Evolutionary conservation across 2,113 vertebrate species (phyloP).

Genomic region (Dendrocopos noguchii): DNA sequence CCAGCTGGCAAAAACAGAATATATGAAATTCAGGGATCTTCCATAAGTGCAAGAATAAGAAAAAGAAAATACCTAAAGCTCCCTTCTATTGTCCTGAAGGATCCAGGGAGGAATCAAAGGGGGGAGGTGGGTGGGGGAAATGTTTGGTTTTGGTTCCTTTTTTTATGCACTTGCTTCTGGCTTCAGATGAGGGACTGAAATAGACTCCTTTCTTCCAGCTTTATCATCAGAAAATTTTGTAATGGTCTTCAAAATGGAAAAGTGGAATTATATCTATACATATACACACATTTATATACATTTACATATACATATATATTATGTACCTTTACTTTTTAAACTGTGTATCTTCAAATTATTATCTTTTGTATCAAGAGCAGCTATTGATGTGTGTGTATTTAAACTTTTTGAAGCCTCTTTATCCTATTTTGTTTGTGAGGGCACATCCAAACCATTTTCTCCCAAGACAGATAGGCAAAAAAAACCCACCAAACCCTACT

Average conservation of each 20-base stretch:
- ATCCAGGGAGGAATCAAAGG: constrained; percentile 33
- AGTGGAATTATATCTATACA: background rate
- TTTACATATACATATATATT: background rate
- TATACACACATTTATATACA: background rate
- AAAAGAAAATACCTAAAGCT: constrained; percentile 24
- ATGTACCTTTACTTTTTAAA: background rate
- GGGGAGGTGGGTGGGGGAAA: background rate
- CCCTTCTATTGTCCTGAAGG: constrained; percentile 10
- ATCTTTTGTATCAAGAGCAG: constrained; percentile 1
- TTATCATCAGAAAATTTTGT: constrained; percentile 13
- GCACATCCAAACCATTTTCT: background rate
- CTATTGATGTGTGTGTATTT: background rate
- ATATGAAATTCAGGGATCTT: constrained; percentile 18
- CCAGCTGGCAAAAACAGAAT: background rate
- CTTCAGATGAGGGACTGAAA: constrained; percentile 26
- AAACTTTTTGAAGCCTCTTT: background rate
- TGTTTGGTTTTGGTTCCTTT: background rate
- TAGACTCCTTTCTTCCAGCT: background rate
- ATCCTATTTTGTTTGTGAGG: background rate
- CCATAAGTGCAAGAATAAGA: constrained; percentile 3
- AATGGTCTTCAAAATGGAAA: constrained; percentile 5
- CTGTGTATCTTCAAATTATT: background rate
- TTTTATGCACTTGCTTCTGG: constrained; percentile 21
- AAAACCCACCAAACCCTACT: background rate
- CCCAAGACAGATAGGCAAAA: background rate